Conservation (phyloP, 1,140 invertebrate species). For the Agrypnia vestita region DNA sequence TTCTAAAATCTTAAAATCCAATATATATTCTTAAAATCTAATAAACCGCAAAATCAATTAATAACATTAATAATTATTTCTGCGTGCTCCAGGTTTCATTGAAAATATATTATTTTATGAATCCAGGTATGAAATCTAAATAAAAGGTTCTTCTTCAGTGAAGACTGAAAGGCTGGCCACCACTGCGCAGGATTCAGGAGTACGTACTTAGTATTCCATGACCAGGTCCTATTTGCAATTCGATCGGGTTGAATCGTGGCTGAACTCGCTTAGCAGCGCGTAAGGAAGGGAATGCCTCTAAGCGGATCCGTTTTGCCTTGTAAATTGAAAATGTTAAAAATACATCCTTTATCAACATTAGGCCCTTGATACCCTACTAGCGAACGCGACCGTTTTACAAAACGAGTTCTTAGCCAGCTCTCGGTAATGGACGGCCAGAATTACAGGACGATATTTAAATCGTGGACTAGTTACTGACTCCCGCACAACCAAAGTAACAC, state of each 20-base stretch:
- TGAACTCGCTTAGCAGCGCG: slow-evolving; percentile 21
- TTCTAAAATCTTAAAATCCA: too few species aligned
- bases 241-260: slow-evolving; percentile 32
- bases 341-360: slow-evolving; percentile 34
- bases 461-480: too few species aligned
- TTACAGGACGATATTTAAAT: background rate
- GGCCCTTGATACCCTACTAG: slow-evolving; percentile 18
- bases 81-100: too few species aligned
- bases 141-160: too few species aligned
- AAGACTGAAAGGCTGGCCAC: too few species aligned
- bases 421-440: background rate
- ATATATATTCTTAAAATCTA: too few species aligned
- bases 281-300: slow-evolving; percentile 23
- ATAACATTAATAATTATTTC: too few species aligned
- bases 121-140: too few species aligned
- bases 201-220: slow-evolving; percentile 30
- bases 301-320: slow-evolving; percentile 32
- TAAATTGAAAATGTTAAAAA: slow-evolving; percentile 35
- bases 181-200: background rate
- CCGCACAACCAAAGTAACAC: too few species aligned
- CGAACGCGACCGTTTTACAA: slow-evolving; percentile 7
- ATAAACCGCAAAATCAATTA: too few species aligned
- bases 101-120: too few species aligned
- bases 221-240: slow-evolving; percentile 37
- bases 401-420: background rate